Conservation (phyloP, 2,888 invertebrate genomes). For the Lasioglossum zephyrum region DNA sequence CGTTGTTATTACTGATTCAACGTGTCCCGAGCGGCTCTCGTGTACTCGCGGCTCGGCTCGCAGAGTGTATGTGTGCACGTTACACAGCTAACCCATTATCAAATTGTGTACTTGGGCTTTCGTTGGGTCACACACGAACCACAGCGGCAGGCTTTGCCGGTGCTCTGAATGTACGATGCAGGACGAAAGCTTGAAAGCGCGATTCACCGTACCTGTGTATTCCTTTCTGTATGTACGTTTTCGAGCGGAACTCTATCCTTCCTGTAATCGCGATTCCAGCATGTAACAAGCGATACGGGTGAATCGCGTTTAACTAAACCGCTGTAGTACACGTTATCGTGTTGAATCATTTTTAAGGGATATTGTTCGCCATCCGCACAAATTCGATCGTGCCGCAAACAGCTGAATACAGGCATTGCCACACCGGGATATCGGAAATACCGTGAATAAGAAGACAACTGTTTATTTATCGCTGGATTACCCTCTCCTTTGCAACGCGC, state of each 20-base stretch:
- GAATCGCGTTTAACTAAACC: conserved; percentile 33
- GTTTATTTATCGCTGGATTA: background rate
- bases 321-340: conserved; percentile 9
- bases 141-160: conserved; percentile 58
- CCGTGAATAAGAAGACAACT: background rate
- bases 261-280: conserved; percentile 47
- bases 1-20: conserved; percentile 78
- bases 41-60: conserved; percentile 42
- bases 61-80: conserved; percentile 71
- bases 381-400: background rate
- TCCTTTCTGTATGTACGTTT: conserved; percentile 44
- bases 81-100: conserved; percentile 81
- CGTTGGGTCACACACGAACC: conserved; percentile 71
- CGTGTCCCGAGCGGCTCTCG: conserved; percentile 54
- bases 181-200: conserved; percentile 62
- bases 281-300: conserved; percentile 35
- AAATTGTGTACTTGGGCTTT: conserved; percentile 78
- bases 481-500: background rate
- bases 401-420: background rate
- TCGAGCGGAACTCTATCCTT: conserved; percentile 53
- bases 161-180: conserved; percentile 45
- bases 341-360: conserved; percentile 17
- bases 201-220: conserved; percentile 38
- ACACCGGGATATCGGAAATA: background rate
- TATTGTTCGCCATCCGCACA: background rate